Percentiles rank a stretch among this genome's conserved stretches.
Evolutionary conservation across 2,797 vertebrate species (phyloP).

Genomic region (Rhynchotus rufescens): DNA sequence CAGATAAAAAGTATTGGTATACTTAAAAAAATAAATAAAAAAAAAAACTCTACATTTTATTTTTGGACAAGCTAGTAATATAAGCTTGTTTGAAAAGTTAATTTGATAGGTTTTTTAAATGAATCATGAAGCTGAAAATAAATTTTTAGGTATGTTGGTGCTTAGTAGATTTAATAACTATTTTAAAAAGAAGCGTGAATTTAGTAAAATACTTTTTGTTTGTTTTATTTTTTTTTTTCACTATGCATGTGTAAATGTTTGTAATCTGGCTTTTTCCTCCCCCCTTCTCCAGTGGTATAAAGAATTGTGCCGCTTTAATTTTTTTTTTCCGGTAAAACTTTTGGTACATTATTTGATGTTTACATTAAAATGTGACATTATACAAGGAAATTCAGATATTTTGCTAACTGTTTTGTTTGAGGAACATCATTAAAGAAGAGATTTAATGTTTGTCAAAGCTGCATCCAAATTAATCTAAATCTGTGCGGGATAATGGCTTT

Average conservation of each 20-base stretch:
- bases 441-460: slow-evolving; percentile 79
- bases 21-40: slow-evolving; percentile 64
- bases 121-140: slow-evolving; percentile 85
- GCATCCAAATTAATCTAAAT: slow-evolving; percentile 79
- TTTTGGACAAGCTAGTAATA: slow-evolving; percentile 81
- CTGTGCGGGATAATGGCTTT: slow-evolving; percentile 47
- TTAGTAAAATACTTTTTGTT: slow-evolving; percentile 81
- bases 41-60: slow-evolving; percentile 71
- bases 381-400: slow-evolving; percentile 90
- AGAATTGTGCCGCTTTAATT: slow-evolving; percentile 85
- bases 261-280: slow-evolving; percentile 86
- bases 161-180: slow-evolving; percentile 90
- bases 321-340: slow-evolving; percentile 75
- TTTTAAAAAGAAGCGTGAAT: slow-evolving; percentile 86
- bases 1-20: slow-evolving; percentile 74
- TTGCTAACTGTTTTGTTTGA: slow-evolving; percentile 91
- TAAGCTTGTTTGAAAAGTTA: slow-evolving; percentile 84
- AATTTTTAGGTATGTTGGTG: slow-evolving; percentile 86
- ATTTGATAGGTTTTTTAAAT: slow-evolving; percentile 84
- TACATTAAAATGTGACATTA: slow-evolving; percentile 95
- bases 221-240: slow-evolving; percentile 76
- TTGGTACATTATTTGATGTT: slow-evolving; percentile 96
- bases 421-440: slow-evolving; percentile 84
- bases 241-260: slow-evolving; percentile 92
- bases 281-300: slow-evolving; percentile 84